Evolutionary conservation across 23 tunicate genomes (phyloP), one percentile per base, ranked within the genome.

Genomic region (Trididemnum nubilum): DNA sequence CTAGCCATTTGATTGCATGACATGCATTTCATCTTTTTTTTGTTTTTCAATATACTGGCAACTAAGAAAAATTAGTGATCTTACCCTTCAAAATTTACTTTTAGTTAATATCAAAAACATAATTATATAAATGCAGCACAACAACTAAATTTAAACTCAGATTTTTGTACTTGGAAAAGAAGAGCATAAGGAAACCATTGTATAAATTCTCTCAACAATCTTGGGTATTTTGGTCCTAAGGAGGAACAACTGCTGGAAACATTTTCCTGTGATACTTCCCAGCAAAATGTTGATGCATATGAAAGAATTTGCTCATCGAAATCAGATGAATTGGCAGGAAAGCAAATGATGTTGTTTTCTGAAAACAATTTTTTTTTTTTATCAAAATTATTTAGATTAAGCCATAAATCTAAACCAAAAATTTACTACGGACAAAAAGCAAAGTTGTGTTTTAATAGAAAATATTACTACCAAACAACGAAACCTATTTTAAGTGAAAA

Each of bases 181-280:
- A 86, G 69, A 27, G 44, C 35, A 65, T 86, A 86, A 0, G 90
- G 90, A 40, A 86, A 33, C 71, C 85, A 72, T 58, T 80, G 82
- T 12, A 86, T 59, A 4, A 86, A 69, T 35, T 31, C 19, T 72
- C 80, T 86, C 3, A 79, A 44, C 15, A 35, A 30, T 34, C 1
- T 2, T 28, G n/a, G 1, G 83, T 77, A 0, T 65, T 64, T 35
- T 40, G 33, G 0, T 44, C 12, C 15, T 15, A 15, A 44, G 54
- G 15, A 7, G 12, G 54, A 44, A 44, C 54, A 44, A 44, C 54
- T 44, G 54, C 12, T 7, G 15, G 54, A 44, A 15, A 15, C 54
- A 44, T 44, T 44, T 44, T 44, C 12, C 54, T 44, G 54, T 7
- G 54, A 21, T 30, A 29, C 27, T 3, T 58, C 79, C 90, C 90